Evolutionary conservation across 2,797 vertebrate genomes (phyloP), one percentile per base, ranked within the genome.

Genomic region (Molossus molossus): DNA sequence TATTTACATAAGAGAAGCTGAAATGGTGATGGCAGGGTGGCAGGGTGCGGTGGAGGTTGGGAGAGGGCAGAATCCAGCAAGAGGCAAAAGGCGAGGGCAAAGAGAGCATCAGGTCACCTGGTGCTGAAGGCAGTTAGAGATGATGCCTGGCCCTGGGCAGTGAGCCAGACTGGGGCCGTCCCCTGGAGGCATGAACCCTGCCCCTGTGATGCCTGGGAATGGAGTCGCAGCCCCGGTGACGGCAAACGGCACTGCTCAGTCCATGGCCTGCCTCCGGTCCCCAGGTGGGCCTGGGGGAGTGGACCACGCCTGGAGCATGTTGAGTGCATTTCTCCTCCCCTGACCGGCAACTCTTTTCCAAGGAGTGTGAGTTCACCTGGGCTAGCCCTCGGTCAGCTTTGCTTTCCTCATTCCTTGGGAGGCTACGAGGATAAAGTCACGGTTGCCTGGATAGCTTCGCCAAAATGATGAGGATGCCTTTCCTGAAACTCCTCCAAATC

Each of bases 1-100:
- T 90, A 64, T 81, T 81, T 89, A 76, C 69, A 75, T 12, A 77
- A 9, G 64, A 92, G 72, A 89, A 76, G 40, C 0, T 33, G 79
- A 88, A 40, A 60, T 55, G 69, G 75, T 69, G 40, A 45, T 6
- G 53, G n/a, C 7, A 65, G 40, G 62, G 5, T 6, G 53, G n/a
- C 7, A 65, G 40, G 62, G 5, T 3, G 12, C 85, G 23, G 73
- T 48, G 1, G 58, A 50, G 40, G n/a, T 3, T 23, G 62, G 27
- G 17, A 67, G 50, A 13, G 11, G 18, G 55, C 1, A 60, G 73
- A 82, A 55, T 50, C 64, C 83, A 91, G 55, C 27, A 55, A 50
- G 17, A 64, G 20, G 70, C 58, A 93, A 75, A 85, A 45, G 53
- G 8, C 81, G 79, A 82, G 83, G 11, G 70, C 87, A 70, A 62